These are phyloP conservation scores for Tanypteryx hageni DNA, from an alignment of 2,888 invertebrate genomes.

Conservation along the genomic window DNA sequence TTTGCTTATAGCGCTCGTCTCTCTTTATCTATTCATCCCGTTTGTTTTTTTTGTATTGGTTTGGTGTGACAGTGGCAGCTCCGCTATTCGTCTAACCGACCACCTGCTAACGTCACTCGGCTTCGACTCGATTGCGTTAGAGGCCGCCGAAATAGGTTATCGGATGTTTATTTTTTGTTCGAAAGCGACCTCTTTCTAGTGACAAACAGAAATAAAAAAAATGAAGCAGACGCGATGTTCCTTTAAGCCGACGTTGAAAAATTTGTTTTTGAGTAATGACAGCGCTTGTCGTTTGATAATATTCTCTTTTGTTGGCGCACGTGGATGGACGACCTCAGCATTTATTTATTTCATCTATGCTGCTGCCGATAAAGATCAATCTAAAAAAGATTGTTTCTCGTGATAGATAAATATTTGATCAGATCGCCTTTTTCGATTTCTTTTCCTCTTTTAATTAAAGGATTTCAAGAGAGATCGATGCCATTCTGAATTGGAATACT, in stretches of 20 bases:
- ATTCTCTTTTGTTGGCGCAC: too few relatives aligned
- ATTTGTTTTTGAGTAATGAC: not conserved
- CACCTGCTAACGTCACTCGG: slow-evolving; percentile 14
- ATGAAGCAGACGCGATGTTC: not conserved
- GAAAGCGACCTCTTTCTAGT: not conserved
- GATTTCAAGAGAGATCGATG: too few relatives aligned
- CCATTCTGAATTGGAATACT: too few relatives aligned
- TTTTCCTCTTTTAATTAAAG: too few relatives aligned
- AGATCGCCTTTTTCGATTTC: too few relatives aligned
- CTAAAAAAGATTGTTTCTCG: too few relatives aligned
- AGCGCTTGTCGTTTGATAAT: too few relatives aligned
- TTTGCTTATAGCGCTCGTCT: not conserved
- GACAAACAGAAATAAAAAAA: not conserved
- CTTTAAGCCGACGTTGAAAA: not conserved
- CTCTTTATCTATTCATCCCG: not conserved
- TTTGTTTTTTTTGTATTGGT: not conserved
- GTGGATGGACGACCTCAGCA: too few relatives aligned
- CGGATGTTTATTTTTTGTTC: not conserved
- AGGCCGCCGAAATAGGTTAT: not conserved
- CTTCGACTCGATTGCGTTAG: not conserved
- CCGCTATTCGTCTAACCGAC: not conserved
- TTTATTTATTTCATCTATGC: too few relatives aligned
- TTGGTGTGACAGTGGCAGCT: not conserved
- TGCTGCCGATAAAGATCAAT: too few relatives aligned
- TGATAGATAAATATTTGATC: too few relatives aligned